Conservation (phyloP, 2,797 vertebrate species). For the Danio kyathit region DNA sequence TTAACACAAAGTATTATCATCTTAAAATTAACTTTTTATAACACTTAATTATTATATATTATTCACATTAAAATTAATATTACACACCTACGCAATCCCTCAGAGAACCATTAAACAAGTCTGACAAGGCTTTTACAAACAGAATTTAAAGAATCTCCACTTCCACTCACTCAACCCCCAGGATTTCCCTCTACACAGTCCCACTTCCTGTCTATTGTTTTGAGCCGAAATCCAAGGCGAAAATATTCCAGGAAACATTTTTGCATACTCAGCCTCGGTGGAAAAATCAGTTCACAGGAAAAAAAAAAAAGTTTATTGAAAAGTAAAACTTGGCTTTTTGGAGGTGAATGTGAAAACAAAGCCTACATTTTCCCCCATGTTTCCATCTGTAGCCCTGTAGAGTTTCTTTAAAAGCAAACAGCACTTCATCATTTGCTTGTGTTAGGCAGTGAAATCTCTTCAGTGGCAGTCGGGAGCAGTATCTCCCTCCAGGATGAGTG, state of each 20-base stretch:
- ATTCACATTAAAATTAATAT: background rate
- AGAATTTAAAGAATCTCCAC: slow-evolving; percentile 48
- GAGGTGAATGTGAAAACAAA: background rate
- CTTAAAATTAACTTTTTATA: no score
- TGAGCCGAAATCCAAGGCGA: background rate
- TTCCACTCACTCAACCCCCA: slow-evolving; percentile 44
- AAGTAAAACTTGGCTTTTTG: background rate
- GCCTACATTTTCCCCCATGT: background rate
- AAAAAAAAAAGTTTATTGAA: slow-evolving; percentile 15
- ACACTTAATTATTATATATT: no score
- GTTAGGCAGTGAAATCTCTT: background rate
- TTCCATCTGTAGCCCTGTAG: background rate
- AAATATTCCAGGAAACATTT: slow-evolving; percentile 16
- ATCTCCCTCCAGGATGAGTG: slow-evolving; percentile 1
- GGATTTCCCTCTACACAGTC: slow-evolving; percentile 52
- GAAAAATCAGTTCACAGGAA: background rate
- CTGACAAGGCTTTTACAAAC: background rate
- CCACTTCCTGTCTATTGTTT: slow-evolving; percentile 53
- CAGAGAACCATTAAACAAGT: background rate
- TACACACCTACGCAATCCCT: background rate
- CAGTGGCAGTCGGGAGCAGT: background rate
- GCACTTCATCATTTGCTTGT: slow-evolving; percentile 22
- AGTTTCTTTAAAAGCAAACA: slow-evolving; percentile 33
- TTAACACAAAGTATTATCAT: no score
- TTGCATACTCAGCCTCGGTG: background rate